Percentiles rank a stretch among this genome's conserved stretches.
Conservation (phyloP, 1,140 invertebrate species). For the Platorchestia sp. region DNA sequence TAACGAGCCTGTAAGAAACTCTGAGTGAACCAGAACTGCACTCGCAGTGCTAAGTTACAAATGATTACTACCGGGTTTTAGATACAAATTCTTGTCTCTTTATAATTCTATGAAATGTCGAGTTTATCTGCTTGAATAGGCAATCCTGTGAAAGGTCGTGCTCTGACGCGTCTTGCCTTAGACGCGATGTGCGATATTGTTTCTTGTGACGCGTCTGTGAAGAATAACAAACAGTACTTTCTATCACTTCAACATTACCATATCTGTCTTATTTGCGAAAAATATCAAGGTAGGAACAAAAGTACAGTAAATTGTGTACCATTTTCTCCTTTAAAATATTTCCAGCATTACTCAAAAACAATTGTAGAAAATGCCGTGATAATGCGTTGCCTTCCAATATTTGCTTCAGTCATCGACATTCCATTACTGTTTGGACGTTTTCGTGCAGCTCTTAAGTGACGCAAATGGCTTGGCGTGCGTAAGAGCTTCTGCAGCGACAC, state of each 20-base stretch:
- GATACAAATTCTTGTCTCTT: background rate
- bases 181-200: too few species aligned
- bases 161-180: too few species aligned
- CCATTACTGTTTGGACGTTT: background rate
- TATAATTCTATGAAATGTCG: background rate
- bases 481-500: background rate
- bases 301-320: too few species aligned
- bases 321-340: too few species aligned
- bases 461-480: background rate
- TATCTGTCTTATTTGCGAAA: too few species aligned
- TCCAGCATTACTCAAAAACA: too few species aligned
- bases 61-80: background rate
- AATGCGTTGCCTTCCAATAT: background rate
- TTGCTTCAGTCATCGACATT: background rate
- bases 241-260: too few species aligned
- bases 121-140: background rate
- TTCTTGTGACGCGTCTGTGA: too few species aligned
- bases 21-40: background rate
- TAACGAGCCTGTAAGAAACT: too few species aligned
- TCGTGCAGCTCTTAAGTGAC: background rate
- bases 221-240: too few species aligned
- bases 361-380: background rate
- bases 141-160: too few species aligned
- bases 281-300: too few species aligned
- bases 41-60: background rate